Evolutionary conservation across 1,140 invertebrate genomes (phyloP), one percentile per base, ranked within the genome.

Genomic region (Orussus abietinus): DNA sequence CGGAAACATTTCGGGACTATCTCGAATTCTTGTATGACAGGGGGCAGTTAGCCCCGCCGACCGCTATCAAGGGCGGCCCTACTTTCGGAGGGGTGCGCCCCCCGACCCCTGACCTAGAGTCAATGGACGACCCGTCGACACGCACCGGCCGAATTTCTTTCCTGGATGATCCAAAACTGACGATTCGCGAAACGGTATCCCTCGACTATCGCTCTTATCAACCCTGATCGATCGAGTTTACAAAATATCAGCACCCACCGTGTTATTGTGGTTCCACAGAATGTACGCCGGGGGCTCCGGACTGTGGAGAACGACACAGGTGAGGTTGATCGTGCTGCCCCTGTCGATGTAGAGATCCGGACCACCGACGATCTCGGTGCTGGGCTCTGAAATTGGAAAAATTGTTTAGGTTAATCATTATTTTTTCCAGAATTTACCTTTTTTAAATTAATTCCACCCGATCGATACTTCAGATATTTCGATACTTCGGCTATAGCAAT

Each of bases 251-350:
- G 31, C 53, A 75, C 77, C 86, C 76, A 92, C 88, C 59, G 84
- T 86, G 65, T 90, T 82, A 71, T 92, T 90, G 70, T 90, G 88
- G 75, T 90, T 90, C 88, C 88, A 94, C 72, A 90, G 92, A 63
- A 95, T 92, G 69, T 90, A 93, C 29, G 87, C 86, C 22, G 91
- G 91, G 38, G 90, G 88, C 62, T 93, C 90, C 10, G 91, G 90
- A 58, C 88, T 91, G 62, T 89, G 88, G 34, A 86, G 75, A 44
- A 95, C 88, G 40, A 92, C 83, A 71, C 92, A 95, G 29, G 91
- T 95, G 47, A 95, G 77, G 75, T 94, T 94, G 70, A 95, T 94
- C 53, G 90, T 92, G 63, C 89, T 92, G 34, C 90, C 90, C 42
- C 86, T 78, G 74, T 92, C 87, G 58, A 94, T 92, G 73, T 88